Conservation (phyloP, 2,113 vertebrate species). For the Heloderma charlesbogerti region DNA sequence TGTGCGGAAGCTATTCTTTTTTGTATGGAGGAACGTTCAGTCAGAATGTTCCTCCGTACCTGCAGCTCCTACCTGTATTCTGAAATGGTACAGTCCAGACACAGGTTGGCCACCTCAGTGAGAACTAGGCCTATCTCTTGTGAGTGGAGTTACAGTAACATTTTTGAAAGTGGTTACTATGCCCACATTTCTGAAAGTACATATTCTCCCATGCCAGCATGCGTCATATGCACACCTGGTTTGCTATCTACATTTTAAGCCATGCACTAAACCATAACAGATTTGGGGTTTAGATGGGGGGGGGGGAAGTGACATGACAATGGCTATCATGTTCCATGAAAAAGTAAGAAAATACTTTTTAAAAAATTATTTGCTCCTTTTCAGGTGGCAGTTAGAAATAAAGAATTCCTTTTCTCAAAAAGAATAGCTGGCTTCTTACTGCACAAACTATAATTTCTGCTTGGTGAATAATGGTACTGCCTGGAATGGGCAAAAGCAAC, state of each 20-base stretch:
- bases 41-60: background rate
- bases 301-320: background rate
- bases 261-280: background rate
- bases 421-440: background rate
- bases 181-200: background rate
- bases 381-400: constrained; percentile 12
- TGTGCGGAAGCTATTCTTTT: background rate
- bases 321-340: background rate
- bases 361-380: background rate
- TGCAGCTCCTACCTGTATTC: too few species aligned
- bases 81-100: background rate
- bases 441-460: background rate
- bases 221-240: background rate
- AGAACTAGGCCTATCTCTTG: background rate
- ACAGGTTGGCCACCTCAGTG: background rate
- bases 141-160: background rate
- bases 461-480: background rate
- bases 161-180: background rate
- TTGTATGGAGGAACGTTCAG: background rate
- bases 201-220: background rate
- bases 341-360: background rate
- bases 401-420: background rate
- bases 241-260: background rate
- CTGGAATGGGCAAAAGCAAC: background rate
- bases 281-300: background rate